Conservation (phyloP, 2,113 vertebrate species). For the Rhineura floridana region DNA sequence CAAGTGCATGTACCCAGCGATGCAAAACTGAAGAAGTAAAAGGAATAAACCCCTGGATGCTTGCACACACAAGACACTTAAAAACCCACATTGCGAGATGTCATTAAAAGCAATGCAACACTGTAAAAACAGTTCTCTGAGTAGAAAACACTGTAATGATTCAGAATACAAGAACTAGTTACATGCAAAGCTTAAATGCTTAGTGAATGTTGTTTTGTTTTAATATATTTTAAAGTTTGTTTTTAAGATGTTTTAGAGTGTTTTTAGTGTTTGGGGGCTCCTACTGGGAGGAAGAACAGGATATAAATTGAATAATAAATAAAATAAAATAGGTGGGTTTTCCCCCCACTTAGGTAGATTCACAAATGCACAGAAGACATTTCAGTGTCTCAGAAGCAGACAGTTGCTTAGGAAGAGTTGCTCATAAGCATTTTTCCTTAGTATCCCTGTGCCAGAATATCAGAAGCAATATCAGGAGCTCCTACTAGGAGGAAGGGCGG, state of each 20-base stretch:
- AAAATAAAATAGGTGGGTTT: too few relatives aligned
- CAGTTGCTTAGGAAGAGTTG: background rate
- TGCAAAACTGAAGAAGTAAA: background rate
- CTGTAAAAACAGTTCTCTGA: background rate
- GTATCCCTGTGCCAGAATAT: background rate
- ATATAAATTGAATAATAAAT: too few relatives aligned
- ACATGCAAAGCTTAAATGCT: background rate
- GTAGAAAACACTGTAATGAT: background rate
- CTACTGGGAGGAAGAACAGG: too few relatives aligned
- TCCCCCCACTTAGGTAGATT: too few relatives aligned
- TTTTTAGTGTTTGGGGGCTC: too few relatives aligned
- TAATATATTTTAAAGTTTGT: too few relatives aligned
- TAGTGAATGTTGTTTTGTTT: background rate
- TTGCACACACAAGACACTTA: background rate
- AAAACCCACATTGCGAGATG: background rate
- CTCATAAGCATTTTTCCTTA: background rate
- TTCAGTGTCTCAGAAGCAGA: background rate
- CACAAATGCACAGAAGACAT: background rate
- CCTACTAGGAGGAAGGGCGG: background rate
- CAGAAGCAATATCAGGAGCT: background rate
- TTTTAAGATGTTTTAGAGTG: too few relatives aligned
- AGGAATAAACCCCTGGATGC: background rate
- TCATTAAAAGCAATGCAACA: background rate
- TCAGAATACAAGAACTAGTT: background rate
- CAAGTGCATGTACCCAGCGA: constrained; percentile 3